phyloP scores from a whole-genome alignment of 2,888 invertebrate genomes.

The Caenorhabditis parvicauda region DNA sequence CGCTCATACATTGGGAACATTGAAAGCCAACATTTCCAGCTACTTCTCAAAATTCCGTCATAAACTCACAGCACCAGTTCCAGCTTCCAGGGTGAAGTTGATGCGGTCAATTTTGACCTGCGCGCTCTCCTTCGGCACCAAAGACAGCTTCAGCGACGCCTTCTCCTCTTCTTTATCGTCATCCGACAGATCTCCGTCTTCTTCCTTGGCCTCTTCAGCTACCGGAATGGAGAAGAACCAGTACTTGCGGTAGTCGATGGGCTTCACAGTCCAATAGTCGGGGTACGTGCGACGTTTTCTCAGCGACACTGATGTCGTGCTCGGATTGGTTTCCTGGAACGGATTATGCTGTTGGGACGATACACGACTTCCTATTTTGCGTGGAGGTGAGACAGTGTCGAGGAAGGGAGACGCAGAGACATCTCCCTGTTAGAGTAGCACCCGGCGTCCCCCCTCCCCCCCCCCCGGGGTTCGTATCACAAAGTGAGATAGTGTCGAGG shows the following conservation, averaged over 20 bases:
- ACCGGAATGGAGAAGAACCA: slow-evolving; percentile 37
- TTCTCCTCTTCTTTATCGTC: slow-evolving; percentile 15
- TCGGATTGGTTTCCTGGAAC: too few relatives aligned
- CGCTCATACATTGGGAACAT: too few relatives aligned
- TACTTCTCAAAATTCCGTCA: neutral
- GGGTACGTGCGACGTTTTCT: slow-evolving; percentile 36
- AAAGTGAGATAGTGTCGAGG: too few relatives aligned
- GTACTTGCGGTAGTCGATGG: slow-evolving; percentile 37
- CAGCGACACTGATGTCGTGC: neutral
- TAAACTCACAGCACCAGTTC: slow-evolving; percentile 29
- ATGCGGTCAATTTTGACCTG: slow-evolving; percentile 38
- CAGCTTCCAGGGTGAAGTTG: slow-evolving; percentile 43
- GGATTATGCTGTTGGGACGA: too few relatives aligned
- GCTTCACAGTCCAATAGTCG: slow-evolving; percentile 44
- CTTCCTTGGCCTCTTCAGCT: slow-evolving; percentile 41
- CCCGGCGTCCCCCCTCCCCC: too few relatives aligned
- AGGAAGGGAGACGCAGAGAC: too few relatives aligned
- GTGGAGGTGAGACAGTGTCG: too few relatives aligned
- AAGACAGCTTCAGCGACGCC: slow-evolving; percentile 5
- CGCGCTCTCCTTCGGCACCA: slow-evolving; percentile 33
- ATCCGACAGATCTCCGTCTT: slow-evolving; percentile 15
- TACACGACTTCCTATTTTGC: too few relatives aligned
- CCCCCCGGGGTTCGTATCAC: too few relatives aligned
- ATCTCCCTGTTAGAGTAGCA: too few relatives aligned
- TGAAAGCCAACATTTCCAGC: too few relatives aligned